Evolutionary conservation across 2,888 invertebrate species (phyloP), one percentile per base, ranked within the genome.

Genomic region (Synanthedon myopaeformis): DNA sequence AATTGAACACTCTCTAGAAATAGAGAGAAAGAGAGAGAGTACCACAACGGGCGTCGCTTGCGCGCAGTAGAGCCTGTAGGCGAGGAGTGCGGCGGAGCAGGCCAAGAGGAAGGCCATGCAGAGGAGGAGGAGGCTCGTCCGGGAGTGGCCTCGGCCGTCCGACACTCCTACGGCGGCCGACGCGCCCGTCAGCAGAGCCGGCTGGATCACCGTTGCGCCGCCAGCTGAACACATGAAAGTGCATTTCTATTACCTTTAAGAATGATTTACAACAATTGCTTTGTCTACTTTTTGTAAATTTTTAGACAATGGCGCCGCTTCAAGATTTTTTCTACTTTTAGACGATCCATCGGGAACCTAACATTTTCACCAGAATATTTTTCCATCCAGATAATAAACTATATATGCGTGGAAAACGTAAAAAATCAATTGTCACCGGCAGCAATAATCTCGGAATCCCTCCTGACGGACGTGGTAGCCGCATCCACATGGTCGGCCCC

Each of bases 141-240:
- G 49, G 17, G 8, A 11, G 17, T 3, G 17, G 19, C 17, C 45
- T 2, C 45, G 45, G 1, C 13, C 45, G 13, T 14, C 54, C 52
- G 64, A 52, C 45, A 64, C 53, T 59, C 61, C 8, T 61, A 61
- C 19, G 55, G 59, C 13, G 58, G 10, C 58, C 53, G 56, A 58
- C 10, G 59, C 53, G 56, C 82, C 79, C 28, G 80, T 79, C 50
- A 84, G 69, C n/a, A 82, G 57, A 35, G 80, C 82, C 0, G 85
- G 85, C 59, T 85, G 85, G 60, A 84, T 82, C 52, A 85, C 82
- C 1, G 85, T 81, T 35, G 82, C 76, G 6, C 75, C 70, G n/a
- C 62, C 62, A 52, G 57, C 53, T 11, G 28, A 5, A 8, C 8
- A 35, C 8, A 35, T 35, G 35, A n/a, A n/a, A n/a, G n/a, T n/a